A percentile compares a stretch with the other conserved stretches of the same genome.
These are phyloP conservation scores for Callospermophilus lateralis DNA, from an alignment of 2,113 vertebrate genomes.

Conservation along the genomic window DNA sequence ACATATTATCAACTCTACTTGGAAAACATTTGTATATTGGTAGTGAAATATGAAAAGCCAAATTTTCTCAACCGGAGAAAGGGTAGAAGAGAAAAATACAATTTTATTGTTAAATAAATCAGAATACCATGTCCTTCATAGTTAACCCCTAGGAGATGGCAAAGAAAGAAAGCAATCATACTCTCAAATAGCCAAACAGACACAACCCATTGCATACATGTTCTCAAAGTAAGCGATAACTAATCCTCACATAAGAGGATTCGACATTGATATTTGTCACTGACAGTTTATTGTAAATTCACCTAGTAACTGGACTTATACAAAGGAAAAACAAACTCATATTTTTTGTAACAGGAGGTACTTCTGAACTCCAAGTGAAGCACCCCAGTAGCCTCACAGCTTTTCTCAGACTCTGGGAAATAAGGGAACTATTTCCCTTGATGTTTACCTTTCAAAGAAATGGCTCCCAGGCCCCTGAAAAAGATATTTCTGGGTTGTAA, in stretches of 20 bases:
- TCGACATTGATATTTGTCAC: neutral
- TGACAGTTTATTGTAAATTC: neutral
- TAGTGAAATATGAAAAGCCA: slow-evolving; percentile 38
- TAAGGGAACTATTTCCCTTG: neutral
- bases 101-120: slow-evolving; percentile 32
- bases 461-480: neutral
- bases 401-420: neutral
- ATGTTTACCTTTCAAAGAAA: slow-evolving; percentile 9
- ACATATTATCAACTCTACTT: neutral
- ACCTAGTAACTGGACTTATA: slow-evolving; percentile 14
- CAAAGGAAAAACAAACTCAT: neutral
- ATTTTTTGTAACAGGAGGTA: neutral
- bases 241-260: neutral
- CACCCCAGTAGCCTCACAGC: accelerated
- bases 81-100: neutral
- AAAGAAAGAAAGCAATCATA: neutral
- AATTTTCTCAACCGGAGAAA: neutral
- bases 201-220: neutral
- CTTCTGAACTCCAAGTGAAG: neutral
- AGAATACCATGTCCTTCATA: neutral
- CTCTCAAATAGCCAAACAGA: neutral
- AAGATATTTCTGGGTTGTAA: slow-evolving; percentile 46
- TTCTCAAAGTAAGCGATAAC: neutral
- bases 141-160: neutral
- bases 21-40: slow-evolving; percentile 2